These are phyloP conservation scores for Piprites chloris DNA, from an alignment of 2,113 vertebrate species.

Conservation along the genomic window DNA sequence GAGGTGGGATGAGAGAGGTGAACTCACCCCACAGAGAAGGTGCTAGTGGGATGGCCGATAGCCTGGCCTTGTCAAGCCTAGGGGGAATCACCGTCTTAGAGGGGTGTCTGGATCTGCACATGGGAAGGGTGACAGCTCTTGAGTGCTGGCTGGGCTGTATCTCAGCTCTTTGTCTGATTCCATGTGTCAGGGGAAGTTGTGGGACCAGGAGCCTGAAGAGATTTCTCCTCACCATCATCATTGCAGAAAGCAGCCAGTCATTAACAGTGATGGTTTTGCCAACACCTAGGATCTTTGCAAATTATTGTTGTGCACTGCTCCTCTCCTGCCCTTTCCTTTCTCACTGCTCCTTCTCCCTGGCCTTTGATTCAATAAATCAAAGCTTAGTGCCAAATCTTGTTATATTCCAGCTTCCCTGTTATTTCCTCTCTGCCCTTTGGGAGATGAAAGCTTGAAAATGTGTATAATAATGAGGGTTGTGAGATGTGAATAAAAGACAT, in stretches of 20 bases:
- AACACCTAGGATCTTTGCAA: neutral
- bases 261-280: neutral
- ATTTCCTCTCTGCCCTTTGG: constrained; percentile 23
- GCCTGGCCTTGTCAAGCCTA: neutral
- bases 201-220: neutral
- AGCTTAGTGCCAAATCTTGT: constrained; percentile 31
- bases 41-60: accelerated
- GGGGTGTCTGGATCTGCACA: accelerated
- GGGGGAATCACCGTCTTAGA: neutral
- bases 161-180: neutral
- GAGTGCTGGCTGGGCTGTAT: neutral
- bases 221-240: neutral
- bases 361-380: constrained; percentile 61
- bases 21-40: neutral
- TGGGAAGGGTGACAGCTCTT: neutral
- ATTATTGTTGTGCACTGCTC: neutral
- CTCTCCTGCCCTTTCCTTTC: constrained; percentile 13
- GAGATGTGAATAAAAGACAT: neutral
- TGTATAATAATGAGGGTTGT: constrained; percentile 34
- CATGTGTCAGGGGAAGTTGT: accelerated
- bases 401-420: constrained; percentile 24
- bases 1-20: neutral
- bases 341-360: neutral
- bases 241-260: neutral
- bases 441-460: constrained; percentile 38